phyloP scores from a whole-genome alignment of 2,797 vertebrate species.

The Psittacula echo region DNA sequence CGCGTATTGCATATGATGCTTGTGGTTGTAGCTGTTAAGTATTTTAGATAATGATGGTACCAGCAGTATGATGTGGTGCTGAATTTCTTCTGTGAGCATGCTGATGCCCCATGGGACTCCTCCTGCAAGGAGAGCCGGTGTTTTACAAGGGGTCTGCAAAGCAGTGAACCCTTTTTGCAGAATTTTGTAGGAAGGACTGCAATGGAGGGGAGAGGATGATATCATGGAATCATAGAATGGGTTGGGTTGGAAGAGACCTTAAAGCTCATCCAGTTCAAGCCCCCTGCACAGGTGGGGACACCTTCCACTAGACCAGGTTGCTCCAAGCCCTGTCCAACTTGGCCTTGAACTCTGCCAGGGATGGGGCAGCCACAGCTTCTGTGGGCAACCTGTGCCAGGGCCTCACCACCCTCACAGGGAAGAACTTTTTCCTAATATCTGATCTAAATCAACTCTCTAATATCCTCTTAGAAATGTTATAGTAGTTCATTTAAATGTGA shows the following conservation, averaged over 20 bases:
- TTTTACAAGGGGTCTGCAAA: neutral
- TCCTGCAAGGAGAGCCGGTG: neutral
- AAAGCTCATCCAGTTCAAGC: neutral
- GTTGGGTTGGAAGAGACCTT: neutral
- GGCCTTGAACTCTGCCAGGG: neutral
- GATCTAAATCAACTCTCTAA: neutral
- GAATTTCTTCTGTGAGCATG: neutral
- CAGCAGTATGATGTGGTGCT: neutral
- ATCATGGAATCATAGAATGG: neutral
- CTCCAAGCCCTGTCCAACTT: neutral
- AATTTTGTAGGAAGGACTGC: neutral
- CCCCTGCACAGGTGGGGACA: neutral
- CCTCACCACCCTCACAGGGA: neutral
- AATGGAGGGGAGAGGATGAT: neutral
- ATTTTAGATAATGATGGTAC: neutral
- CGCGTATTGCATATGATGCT: fast-evolving
- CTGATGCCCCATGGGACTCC: fast-evolving
- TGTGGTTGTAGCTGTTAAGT: neutral
- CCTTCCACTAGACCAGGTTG: neutral
- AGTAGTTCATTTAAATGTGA: neutral
- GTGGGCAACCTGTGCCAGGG: fast-evolving
- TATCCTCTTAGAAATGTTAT: neutral
- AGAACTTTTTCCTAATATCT: neutral
- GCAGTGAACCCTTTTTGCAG: neutral
- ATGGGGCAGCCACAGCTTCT: neutral